Evolutionary conservation across 2,797 vertebrate species (phyloP), one percentile per base, ranked within the genome.

Genomic region (Liasis olivaceus): DNA sequence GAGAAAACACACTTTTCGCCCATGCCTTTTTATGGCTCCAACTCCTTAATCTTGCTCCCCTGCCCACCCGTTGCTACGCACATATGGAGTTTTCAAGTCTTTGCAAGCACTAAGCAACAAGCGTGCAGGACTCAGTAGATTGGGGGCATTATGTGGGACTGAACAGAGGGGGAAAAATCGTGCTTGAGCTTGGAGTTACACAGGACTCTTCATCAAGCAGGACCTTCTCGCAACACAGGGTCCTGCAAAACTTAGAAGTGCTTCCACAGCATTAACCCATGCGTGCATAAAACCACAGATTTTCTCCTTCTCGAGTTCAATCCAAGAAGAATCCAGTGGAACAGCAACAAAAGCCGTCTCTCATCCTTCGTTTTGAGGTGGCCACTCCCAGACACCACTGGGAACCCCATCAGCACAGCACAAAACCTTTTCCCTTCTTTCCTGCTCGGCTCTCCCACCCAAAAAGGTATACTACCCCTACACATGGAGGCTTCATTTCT

Each of bases 311-410:
- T 31, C 60, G 31, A 4, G 15, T 24, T 14, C 12, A 13, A 2
- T 3, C 0, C 2, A 8, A 62, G 36, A 81, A 1, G 13, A 5
- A 4, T 20, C 24, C 62, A 42, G 2, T 20, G 62, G 87, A 28
- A 47, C 14, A 28, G 15, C 28, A 0, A 28, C 2, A 28, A 42
- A 62, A 26, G 6, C 14, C 0, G 1, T 0, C 2, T 47, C 14
- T 20, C 26, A 0, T 3, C 54, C 24, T 42, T 31, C 5, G 26
- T 4, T 14, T 24, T 13, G 24, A 14, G 28, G 17, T 26, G 51
- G 51, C n/a, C 51, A 36, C 54, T 54, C 36, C 36, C 5, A 36
- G 51, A 24, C 17, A 17, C 11, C 2, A 12, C 64, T 24, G 64
- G 64, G 28, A 69, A 9, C 13, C 31, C 58, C 2, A 1, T 13